Evolutionary conservation across 1,140 invertebrate species (phyloP).

Genomic region (Trichonephila clavata): DNA sequence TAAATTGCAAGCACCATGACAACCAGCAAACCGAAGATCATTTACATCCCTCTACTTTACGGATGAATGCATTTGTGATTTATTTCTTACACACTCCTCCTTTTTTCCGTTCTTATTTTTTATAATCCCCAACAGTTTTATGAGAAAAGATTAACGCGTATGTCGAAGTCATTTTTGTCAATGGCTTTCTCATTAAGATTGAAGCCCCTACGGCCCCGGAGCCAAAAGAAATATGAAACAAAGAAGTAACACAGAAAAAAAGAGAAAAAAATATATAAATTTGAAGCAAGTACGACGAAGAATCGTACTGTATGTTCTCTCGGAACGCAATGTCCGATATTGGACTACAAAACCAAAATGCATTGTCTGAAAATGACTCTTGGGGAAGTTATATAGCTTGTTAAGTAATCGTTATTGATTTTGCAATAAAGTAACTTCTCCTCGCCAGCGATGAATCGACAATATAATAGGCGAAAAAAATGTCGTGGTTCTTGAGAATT

Average conservation of each 20-base stretch:
- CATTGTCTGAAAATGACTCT: constrained; percentile 68
- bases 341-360: constrained; percentile 64
- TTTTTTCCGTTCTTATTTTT: not conserved
- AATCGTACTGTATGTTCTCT: constrained; percentile 56
- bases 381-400: constrained; percentile 71
- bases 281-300: not conserved
- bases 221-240: constrained; percentile 65
- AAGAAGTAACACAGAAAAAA: not conserved
- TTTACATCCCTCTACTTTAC: constrained; percentile 36
- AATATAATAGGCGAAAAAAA: constrained; percentile 29
- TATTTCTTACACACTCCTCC: constrained; percentile 24
- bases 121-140: constrained; percentile 38
- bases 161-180: constrained; percentile 73
- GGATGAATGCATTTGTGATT: constrained; percentile 30
- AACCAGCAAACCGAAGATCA: constrained; percentile 51
- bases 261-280: not conserved
- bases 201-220: not conserved
- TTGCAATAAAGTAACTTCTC: constrained; percentile 68
- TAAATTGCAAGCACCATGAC: constrained; percentile 52
- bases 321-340: constrained; percentile 65
- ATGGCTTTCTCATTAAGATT: constrained; percentile 71
- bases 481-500: not conserved
- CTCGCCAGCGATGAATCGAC: not conserved
- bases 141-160: constrained; percentile 63
- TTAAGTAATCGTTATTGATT: constrained; percentile 75